Base-by-base conservation (phyloP, 2,888 invertebrate species). In the Diaprepes abbreviatus region DNA sequence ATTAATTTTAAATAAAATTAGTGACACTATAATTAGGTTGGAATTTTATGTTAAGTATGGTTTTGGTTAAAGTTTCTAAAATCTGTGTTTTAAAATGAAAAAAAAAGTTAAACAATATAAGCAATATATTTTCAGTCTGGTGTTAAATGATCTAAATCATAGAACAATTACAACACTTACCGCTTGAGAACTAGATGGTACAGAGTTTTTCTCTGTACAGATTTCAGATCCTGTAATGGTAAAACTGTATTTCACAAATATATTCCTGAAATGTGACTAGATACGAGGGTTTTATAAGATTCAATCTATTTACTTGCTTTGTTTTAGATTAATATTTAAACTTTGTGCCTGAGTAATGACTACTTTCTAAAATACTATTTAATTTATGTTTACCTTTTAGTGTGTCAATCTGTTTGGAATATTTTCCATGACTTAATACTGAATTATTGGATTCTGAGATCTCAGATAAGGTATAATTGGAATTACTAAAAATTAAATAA, bases 361-460 rank as follows among this genome's bases (percentile, higher is more conserved):
- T 24, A 36, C 17, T 35, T 19, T 17, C 12, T 54, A 35, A 43
- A 31, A n/a, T 12, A 40, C 19, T 58, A 24, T 28, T 58, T 36
- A 16, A n/a, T 40, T 9, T 40, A 31, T 14, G 28, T 28, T 43
- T 66, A 66, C 66, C 66, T 66, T 59, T 66, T 66, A 66, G 28
- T 59, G 52, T 24, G 31, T 38, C 14, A 59, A 19, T 50, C 17
- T 57, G 33, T 45, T 57, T 24, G 58, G 14, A 58, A 36, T 40
- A 16, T 40, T 66, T 14, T n/a, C 14, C 66, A 66, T 66, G 54
- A 48, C 38, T 66, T 59, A 52, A 48, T 60, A 35, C 60, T 43
- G 58, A 28, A 45, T 45, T 59, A 59, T 19, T 16, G 45, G 48
- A 35, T 36, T 60, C 60, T 48, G 60, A 60, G 60, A 60, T 60